Conservation (phyloP, 2,113 vertebrate species). For the Panthera uncia region DNA sequence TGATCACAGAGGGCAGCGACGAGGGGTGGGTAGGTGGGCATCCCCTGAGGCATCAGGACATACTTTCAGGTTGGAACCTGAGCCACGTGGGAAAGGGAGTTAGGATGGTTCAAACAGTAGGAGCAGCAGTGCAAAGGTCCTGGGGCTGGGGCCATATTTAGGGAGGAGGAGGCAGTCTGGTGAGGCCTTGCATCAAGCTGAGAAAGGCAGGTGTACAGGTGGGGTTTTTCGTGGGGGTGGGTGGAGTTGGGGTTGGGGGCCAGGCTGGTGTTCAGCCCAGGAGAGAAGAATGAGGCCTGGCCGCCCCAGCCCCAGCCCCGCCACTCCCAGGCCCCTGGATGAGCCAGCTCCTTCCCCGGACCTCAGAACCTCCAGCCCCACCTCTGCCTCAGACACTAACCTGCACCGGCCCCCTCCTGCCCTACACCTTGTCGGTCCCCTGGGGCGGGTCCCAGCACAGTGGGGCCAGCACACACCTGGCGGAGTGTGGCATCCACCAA, state of each 20-base stretch:
- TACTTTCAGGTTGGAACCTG: neutral
- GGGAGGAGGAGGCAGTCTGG: neutral
- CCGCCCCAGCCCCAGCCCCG: neutral
- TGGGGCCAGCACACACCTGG: no score
- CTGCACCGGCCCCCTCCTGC: neutral
- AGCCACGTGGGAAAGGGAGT: neutral
- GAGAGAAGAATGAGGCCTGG: neutral
- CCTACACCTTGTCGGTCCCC: neutral
- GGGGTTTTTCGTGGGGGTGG: neutral
- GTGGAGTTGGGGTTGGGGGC: neutral
- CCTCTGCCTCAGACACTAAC: neutral
- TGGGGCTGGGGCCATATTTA: neutral
- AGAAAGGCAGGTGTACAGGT: neutral
- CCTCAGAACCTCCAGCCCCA: neutral
- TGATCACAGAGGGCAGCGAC: neutral
- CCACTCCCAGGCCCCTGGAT: neutral
- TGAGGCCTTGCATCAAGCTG: neutral
- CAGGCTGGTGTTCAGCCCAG: neutral
- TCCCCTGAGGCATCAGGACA: neutral
- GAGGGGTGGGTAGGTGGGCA: neutral
- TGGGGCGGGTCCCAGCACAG: neutral
- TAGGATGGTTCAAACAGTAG: fast-evolving
- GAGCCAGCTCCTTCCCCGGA: neutral
- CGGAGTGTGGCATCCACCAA: fast-evolving
- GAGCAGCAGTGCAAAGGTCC: neutral